Evolutionary conservation across 2,797 vertebrate species (phyloP), one percentile per base, ranked within the genome.

Genomic region (Miopithecus talapoin): DNA sequence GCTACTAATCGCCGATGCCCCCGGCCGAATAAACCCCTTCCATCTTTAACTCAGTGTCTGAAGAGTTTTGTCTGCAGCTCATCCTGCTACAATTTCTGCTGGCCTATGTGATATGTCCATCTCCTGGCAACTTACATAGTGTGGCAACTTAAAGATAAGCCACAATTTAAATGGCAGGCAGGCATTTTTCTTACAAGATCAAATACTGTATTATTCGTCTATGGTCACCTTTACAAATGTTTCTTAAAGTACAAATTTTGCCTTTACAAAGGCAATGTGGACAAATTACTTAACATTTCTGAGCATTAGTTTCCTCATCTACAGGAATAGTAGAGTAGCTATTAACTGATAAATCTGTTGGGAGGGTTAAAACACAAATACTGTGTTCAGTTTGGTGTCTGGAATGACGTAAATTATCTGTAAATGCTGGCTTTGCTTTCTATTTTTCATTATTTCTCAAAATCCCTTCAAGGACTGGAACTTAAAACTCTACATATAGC

Each of bases 361-460:
- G 61, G 68, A 81, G 21, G 10, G 8, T 43, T 76, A 59, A 93
- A 95, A 89, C n/a, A 59, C 68, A 86, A 93, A 92, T 85, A 61
- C 21, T 74, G 1, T 53, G 46, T 93, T 94, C 86, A 86, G 57
- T 46, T 70, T 83, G 36, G n/a, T 43, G 21, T 39, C 79, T 93
- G 39, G 36, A 95, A 50, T 26, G 72, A 0, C 19, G 68, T 24
- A 87, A 48, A 79, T 84, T 70, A 22, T 72, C 85, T 93, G 24
- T 68, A 79, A 91, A 92, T 57, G 39, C 10, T 76, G 21, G n/a
- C 64, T 61, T 28, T 94, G 36, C 0, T 70, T 50, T 36, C 75
- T 94, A n/a, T 57, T 91, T 61, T 93, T 84, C 39, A 87, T 36
- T 85, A 72, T 91, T 94, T 94, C n/a, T 95, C 76, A 92, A 89